Conservation (phyloP, 2,888 invertebrate genomes). For the Drosophila kanekoi region DNA sequence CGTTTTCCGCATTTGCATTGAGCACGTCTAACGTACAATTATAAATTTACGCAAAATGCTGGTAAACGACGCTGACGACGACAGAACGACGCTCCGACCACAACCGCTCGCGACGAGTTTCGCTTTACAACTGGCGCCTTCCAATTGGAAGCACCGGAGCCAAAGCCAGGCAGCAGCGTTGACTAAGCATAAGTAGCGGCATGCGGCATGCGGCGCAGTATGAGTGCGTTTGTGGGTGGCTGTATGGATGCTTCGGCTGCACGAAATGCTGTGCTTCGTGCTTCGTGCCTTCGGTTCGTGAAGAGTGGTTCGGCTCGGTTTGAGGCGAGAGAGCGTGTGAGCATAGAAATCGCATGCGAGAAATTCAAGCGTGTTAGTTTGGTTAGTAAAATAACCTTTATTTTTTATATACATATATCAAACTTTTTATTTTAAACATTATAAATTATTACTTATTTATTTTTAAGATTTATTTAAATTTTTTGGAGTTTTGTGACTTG, state of each 20-base stretch:
- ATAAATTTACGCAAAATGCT: conserved; percentile 59
- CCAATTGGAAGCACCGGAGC: conserved; percentile 56
- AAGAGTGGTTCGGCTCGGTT: conserved; percentile 1
- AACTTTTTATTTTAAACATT: not conserved
- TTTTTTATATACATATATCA: not conserved
- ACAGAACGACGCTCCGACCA: conserved; percentile 38
- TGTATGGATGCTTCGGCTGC: conserved; percentile 50
- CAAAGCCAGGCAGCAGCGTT: conserved; percentile 1
- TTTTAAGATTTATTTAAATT: not conserved
- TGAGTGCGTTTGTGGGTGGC: conserved; percentile 51
- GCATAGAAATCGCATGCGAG: conserved; percentile 61
- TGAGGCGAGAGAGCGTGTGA: conserved; percentile 20
- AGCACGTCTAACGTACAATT: conserved; percentile 16
- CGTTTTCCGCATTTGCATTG: conserved; percentile 40
- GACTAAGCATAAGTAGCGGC: conserved; percentile 38
- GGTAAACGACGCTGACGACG: conserved; percentile 5
- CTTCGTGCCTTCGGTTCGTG: conserved; percentile 21
- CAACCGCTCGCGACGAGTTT: conserved; percentile 76
- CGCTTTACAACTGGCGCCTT: conserved; percentile 75
- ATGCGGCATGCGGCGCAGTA: conserved; percentile 32
- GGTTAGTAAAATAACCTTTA: not conserved
- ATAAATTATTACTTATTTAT: not conserved
- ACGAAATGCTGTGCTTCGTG: conserved; percentile 42
- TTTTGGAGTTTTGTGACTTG: not conserved
- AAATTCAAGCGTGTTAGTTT: conserved; percentile 8